Evolutionary conservation across 2,797 vertebrate genomes (phyloP).

Genomic region (Hyperoplus immaculatus): DNA sequence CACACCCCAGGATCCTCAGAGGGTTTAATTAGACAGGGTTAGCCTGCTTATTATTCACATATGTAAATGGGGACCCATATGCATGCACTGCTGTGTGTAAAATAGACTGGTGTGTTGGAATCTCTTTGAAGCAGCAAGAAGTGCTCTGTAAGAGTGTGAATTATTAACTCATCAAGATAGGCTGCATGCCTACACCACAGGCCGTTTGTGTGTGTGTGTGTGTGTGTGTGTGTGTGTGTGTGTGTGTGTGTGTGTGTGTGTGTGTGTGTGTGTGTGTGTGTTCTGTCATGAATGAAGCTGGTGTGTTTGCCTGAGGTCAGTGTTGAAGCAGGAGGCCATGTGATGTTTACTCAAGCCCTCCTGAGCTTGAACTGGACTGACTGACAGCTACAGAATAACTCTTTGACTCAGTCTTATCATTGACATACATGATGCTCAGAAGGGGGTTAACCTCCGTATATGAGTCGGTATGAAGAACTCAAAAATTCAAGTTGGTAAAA

Average conservation of each 20-base stretch:
- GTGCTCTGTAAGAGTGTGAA: slow-evolving; percentile 54
- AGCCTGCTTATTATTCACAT: slow-evolving; percentile 68
- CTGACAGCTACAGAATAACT: neutral
- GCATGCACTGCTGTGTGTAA: slow-evolving; percentile 45
- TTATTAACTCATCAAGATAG: slow-evolving; percentile 63
- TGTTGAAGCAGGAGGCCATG: slow-evolving; percentile 19
- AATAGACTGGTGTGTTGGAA: slow-evolving; percentile 55
- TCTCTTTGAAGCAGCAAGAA: slow-evolving; percentile 61
- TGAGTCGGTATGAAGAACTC: neutral
- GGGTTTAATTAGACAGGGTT: slow-evolving; percentile 61
- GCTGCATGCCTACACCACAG: slow-evolving; percentile 25
- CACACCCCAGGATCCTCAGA: slow-evolving; percentile 39
- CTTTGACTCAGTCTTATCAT: neutral
- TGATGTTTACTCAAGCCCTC: slow-evolving; percentile 24
- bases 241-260: slow-evolving; percentile 8
- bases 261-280: neutral
- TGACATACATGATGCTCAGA: neutral
- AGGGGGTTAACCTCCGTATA: neutral
- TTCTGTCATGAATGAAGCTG: slow-evolving; percentile 47
- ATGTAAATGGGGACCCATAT: slow-evolving; percentile 69
- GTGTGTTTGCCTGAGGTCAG: slow-evolving; percentile 52
- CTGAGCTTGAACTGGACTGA: slow-evolving; percentile 13
- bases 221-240: slow-evolving; percentile 15
- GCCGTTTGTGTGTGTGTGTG: neutral
- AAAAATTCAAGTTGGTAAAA: neutral